These are phyloP conservation scores for Pogonomyrmex barbatus DNA, from an alignment of 1,140 invertebrate species.

Conservation along the genomic window DNA sequence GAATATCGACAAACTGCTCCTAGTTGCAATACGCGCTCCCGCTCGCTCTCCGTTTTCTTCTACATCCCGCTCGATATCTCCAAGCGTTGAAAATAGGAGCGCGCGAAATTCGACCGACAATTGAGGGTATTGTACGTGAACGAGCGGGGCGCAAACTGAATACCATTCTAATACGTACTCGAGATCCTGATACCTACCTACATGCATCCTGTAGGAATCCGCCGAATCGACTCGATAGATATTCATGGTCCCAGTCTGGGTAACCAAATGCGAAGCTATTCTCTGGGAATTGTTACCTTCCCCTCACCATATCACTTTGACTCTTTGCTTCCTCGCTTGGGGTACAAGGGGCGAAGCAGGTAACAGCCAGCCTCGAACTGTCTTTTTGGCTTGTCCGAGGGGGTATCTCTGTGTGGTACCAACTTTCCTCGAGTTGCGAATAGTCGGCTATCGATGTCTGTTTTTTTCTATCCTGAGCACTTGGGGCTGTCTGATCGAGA, in stretches of 20 bases:
- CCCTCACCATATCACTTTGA: slow-evolving; percentile 25
- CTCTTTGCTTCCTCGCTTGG: slow-evolving; percentile 28
- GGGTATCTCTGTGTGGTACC: slow-evolving; percentile 1
- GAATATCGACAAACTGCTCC: slow-evolving; percentile 52
- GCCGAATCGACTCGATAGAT: slow-evolving; percentile 74
- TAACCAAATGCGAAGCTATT: slow-evolving; percentile 79
- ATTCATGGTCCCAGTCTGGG: slow-evolving; percentile 67
- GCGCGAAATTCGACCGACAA: slow-evolving; percentile 70
- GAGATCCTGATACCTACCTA: slow-evolving; percentile 76
- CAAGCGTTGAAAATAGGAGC: slow-evolving; percentile 44
- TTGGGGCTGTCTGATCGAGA: slow-evolving; percentile 14
- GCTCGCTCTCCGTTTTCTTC: slow-evolving; percentile 55
- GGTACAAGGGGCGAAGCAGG: slow-evolving; percentile 16
- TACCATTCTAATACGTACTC: slow-evolving; percentile 76
- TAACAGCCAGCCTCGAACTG: slow-evolving; percentile 45
- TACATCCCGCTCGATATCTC: slow-evolving; percentile 59
- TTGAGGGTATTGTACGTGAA: slow-evolving; percentile 75
- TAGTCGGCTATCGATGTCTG: slow-evolving; percentile 54
- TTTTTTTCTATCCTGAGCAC: slow-evolving; percentile 13
- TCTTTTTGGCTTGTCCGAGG: slow-evolving; percentile 53
- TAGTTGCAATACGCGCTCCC: slow-evolving; percentile 23
- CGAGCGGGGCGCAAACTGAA: slow-evolving; percentile 78
- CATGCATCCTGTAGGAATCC: slow-evolving; percentile 67
- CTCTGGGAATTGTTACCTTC: slow-evolving; percentile 67
- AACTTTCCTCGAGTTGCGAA: slow-evolving; percentile 48